Evolutionary conservation across 2,113 vertebrate species (phyloP), one percentile per base, ranked within the genome.

Genomic region (Gymnogyps californianus): DNA sequence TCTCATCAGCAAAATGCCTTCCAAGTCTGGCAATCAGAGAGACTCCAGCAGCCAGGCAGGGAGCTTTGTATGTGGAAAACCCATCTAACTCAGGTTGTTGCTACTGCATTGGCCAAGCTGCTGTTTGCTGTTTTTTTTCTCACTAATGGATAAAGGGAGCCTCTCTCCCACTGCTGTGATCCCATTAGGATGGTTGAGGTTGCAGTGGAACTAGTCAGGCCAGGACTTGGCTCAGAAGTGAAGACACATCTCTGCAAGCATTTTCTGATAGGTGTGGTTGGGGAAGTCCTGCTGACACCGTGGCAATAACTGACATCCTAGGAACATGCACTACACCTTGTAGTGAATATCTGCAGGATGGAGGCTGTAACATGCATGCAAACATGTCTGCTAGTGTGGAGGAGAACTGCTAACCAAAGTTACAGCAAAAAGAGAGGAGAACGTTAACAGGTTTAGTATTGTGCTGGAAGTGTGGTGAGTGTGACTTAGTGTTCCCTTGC

Each of bases 21-120:
- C 51, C 57, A 87, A 90, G 87, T 89, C 83, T 95, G 93, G 65
- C 92, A 65, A 34, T 34, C 1, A 4, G 86, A 57, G 77, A 54
- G 62, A 38, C 26, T 87, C 96, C 93, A 98, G 94, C 87, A 70
- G 81, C 69, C 75, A 64, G 89, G 87, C 92, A 91, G 95, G 83
- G 89, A 86, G 51, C 81, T 96, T 49, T 84, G 84, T 85, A 71
- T 14, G 20, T 69, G 93, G 92, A 88, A 87, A 96, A 78, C 58
- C 83, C 86, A 70, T 79, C 72, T 96, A 91, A 85, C 67, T 71
- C 51, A 36, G 84, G 70, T 72, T 58, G 22, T 61, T 85, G 83
- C 79, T 84, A 44, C 89, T 89, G 36, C 71, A 2, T 3, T 66
- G 80, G 95, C 66, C 85, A 51, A 71, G 83, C 74, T 79, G 61